Evolutionary conservation across 2,888 invertebrate species (phyloP), one percentile per base, ranked within the genome.

Genomic region (Drosophila rellima): DNA sequence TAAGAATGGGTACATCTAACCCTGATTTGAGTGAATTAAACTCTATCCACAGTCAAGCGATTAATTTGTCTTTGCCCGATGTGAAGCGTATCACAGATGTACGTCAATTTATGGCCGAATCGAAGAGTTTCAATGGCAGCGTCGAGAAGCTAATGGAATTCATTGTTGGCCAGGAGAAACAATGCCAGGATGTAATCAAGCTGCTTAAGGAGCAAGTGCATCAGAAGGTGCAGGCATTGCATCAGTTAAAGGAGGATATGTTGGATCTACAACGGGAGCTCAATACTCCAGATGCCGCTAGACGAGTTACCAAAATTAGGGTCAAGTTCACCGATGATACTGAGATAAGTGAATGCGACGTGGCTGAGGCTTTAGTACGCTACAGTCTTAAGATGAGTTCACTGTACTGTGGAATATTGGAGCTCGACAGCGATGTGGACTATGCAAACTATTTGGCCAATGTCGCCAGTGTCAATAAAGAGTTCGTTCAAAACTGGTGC

Each of bases 241-340:
- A 15, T 6, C 55, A 80, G 31, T 23, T 82, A 0, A 80, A 73
- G 47, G 26, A 51, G 10, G 75, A 78, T 15, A 62, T 82, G 54
- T 13, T 69, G 17, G 59, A 78, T 0, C 18, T 85, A 0, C 50
- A 62, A 29, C 50, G 42, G 0, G 63, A 82, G 15, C 40, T 74
- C 0, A 47, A 54, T 10, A 8, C 42, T 0, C 51, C 59, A 0
- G 42, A 52, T n/a, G 69, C 67, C 4, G 15, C 23, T 2, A 48
- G 7, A 0, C 40, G 29, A 0, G 48, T n/a, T 7, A 10, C 0
- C 0, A 73, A 51, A n/a, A 26, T 82, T 0, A 13, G 39, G 8
- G 48, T 82, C 1, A 60, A 68, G 23, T 78, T 82, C 23, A 17
- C 39, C 18, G 82, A 85, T 23, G 82, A 82, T 15, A 42, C 60